These are phyloP conservation scores for Cosmopolites sordidus DNA, from an alignment of 2,888 invertebrate genomes.

Conservation along the genomic window DNA sequence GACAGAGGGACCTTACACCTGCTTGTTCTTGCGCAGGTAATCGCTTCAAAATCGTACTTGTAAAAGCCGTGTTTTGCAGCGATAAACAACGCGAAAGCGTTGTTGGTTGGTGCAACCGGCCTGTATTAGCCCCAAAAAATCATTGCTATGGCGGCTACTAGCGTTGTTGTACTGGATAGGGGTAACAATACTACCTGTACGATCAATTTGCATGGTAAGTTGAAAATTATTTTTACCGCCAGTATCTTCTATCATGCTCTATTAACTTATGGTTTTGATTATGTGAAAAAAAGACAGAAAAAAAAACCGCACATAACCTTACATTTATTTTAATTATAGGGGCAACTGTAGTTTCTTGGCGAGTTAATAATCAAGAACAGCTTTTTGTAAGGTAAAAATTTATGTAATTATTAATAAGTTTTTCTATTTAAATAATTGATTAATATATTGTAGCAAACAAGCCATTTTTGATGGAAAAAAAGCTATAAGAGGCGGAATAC, in stretches of 20 bases:
- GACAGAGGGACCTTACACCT: slow-evolving; percentile 46
- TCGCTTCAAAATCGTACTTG: slow-evolving; percentile 39
- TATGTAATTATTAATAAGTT: neutral
- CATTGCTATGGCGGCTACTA: slow-evolving; percentile 67
- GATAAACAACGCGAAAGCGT: slow-evolving; percentile 36
- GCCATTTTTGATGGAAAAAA: slow-evolving; percentile 95
- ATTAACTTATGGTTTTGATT: slow-evolving; percentile 8
- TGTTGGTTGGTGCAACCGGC: slow-evolving; percentile 43
- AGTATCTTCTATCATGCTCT: slow-evolving; percentile 6
- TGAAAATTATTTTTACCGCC: slow-evolving; percentile 29
- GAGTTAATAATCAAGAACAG: slow-evolving; percentile 93
- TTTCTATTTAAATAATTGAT: neutral
- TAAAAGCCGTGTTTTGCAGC: slow-evolving; percentile 35
- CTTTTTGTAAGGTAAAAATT: slow-evolving; percentile 85
- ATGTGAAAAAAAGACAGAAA: slow-evolving; percentile 23
- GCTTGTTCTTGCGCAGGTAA: slow-evolving; percentile 45
- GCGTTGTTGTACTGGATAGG: slow-evolving; percentile 91
- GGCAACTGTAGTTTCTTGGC: slow-evolving; percentile 94
- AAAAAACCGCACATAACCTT: slow-evolving; percentile 41
- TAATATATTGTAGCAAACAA: slow-evolving; percentile 70
- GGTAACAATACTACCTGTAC: slow-evolving; percentile 96
- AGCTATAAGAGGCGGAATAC: slow-evolving; percentile 93
- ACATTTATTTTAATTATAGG: slow-evolving; percentile 56
- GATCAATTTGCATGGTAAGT: slow-evolving; percentile 92
- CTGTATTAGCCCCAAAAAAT: slow-evolving; percentile 32